phyloP scores from a whole-genome alignment of 2,113 vertebrate species.

The Echinops telfairi region DNA sequence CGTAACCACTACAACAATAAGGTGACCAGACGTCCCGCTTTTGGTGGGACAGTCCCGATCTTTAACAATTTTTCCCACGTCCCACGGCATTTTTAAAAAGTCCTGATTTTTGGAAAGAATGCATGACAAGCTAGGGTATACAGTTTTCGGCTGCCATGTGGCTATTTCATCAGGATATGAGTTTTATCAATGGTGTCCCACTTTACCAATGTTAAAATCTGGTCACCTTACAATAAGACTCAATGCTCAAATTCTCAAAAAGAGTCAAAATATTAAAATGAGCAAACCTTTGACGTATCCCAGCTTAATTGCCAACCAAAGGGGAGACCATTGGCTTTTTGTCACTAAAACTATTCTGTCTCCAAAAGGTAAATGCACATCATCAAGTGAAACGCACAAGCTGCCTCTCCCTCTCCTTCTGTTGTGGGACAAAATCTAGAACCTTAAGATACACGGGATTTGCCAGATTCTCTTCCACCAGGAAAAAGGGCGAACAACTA shows the following conservation, averaged over 20 bases:
- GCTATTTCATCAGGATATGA: too few relatives aligned
- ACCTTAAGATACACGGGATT: constrained; percentile 29
- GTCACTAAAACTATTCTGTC: background rate
- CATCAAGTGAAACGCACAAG: constrained; percentile 35
- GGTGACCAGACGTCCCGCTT: too few relatives aligned
- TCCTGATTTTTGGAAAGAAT: too few relatives aligned
- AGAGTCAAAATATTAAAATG: constrained; percentile 50
- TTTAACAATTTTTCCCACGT: too few relatives aligned
- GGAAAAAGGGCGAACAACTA: constrained; percentile 51
- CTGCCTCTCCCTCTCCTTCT: constrained; percentile 7
- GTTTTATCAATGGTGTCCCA: too few relatives aligned
- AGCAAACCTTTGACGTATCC: background rate
- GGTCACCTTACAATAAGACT: too few relatives aligned
- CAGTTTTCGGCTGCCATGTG: too few relatives aligned
- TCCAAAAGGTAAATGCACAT: constrained; percentile 30
- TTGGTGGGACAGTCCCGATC: too few relatives aligned
- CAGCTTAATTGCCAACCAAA: constrained; percentile 22
- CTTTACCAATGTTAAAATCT: too few relatives aligned
- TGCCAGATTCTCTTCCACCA: constrained; percentile 43
- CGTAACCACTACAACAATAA: too few relatives aligned
- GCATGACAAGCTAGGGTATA: too few relatives aligned
- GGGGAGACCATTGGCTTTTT: constrained; percentile 22
- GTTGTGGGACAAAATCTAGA: constrained; percentile 43
- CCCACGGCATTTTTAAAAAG: too few relatives aligned
- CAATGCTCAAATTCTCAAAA: constrained; percentile 40